Evolutionary conservation across 2,888 invertebrate species (phyloP).

Genomic region (Ctenicera cuprea): DNA sequence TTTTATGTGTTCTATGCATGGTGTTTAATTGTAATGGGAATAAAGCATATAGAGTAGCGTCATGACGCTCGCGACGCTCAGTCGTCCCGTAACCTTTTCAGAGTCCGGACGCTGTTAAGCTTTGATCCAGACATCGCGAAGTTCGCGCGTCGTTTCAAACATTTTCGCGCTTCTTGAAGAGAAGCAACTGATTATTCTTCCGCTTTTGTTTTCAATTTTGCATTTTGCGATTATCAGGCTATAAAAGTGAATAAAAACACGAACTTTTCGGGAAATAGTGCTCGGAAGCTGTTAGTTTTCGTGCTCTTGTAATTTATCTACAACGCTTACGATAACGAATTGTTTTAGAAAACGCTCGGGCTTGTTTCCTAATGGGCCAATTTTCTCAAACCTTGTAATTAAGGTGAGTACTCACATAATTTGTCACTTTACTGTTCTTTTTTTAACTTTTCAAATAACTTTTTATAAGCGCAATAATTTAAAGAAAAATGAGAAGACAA

Average conservation of each 20-base stretch:
- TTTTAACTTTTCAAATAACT: too few species aligned
- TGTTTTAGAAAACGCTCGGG: neutral
- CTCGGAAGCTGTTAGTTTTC: too few species aligned
- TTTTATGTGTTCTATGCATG: slow-evolving; percentile 2
- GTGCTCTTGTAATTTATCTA: too few species aligned
- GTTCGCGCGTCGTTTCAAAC: slow-evolving; percentile 20
- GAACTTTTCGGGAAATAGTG: too few species aligned
- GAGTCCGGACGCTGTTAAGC: slow-evolving; percentile 48
- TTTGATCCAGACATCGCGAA: slow-evolving; percentile 25
- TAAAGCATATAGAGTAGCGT: slow-evolving; percentile 31
- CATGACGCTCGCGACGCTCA: slow-evolving; percentile 52
- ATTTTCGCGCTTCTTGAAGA: neutral
- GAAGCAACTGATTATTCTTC: neutral
- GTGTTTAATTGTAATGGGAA: slow-evolving; percentile 23
- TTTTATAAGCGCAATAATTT: too few species aligned
- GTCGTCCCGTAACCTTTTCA: slow-evolving; percentile 50
- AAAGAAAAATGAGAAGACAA: too few species aligned
- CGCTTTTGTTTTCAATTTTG: neutral
- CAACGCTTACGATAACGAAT: neutral
- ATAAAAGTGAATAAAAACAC: neutral
- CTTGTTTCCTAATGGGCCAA: slow-evolving; percentile 22
- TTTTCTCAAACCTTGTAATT: slow-evolving; percentile 17
- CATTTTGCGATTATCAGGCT: neutral
- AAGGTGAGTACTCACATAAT: slow-evolving; percentile 21
- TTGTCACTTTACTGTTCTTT: slow-evolving; percentile 3